Evolutionary conservation across 92 coral and sea anemone species (phyloP), one percentile per base, ranked within the genome.

Genomic region (Porites lobata): DNA sequence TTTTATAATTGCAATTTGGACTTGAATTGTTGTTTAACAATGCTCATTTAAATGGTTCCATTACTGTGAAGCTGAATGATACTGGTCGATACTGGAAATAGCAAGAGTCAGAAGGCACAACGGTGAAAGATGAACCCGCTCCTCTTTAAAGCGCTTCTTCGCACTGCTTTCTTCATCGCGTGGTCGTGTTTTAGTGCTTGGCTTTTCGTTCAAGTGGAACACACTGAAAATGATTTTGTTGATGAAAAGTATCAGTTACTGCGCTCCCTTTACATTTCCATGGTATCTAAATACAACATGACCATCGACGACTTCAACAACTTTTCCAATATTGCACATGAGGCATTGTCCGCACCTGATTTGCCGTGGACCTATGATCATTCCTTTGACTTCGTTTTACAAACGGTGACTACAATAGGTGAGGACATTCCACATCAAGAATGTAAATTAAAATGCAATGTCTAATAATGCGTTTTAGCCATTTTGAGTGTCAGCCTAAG

Each of bases 271-370:
- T 81, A 81, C 54, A 15, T 29, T 47, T 86, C 64, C 50, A 76
- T 91, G 88, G 73, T 85, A 19, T 80, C 81, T 17, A 91, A 91
- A 76, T 91, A 19, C 72, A 91, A 91, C 91, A 91, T 91, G 77
- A 75, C 84, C 21, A 20, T 82, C 57, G 0, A 32, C 13, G 94
- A 91, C 11, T 91, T 91, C 20, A 70, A 50, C 38, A 66, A 63
- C 21, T 81, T 91, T 50, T 58, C 91, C 20, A 12, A 20, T 8
- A 32, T 75, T 18, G 91, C 82, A 1, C 69, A 81, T 22, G 84
- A 76, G 7, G 94, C 88, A 7, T 43, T 91, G 9, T 81, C 79
- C 18, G 51, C 52, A 32, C 80, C 88, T 1, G 82, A 22, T 8
- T 75, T 50, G 1, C 85, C 32, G 62, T 91, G 94, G 94, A 76